These are phyloP conservation scores for Hydriomena furcata DNA, from an alignment of 2,888 invertebrate genomes.

Conservation along the genomic window DNA sequence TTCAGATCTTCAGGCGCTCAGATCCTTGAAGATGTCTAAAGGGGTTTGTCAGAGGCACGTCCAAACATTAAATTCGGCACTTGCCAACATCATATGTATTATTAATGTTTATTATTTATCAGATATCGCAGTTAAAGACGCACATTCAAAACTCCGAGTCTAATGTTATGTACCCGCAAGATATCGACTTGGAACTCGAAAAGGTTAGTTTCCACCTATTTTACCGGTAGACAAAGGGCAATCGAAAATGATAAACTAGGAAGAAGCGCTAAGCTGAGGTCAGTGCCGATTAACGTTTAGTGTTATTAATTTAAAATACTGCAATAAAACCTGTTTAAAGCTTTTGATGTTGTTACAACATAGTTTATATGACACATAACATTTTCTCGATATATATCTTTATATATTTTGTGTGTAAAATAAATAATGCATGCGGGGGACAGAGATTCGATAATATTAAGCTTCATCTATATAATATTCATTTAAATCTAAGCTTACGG, in stretches of 20 bases:
- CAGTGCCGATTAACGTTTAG: neutral
- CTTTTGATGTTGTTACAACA: conserved; percentile 25
- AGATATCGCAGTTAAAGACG: conserved; percentile 77
- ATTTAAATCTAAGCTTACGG: conserved; percentile 45
- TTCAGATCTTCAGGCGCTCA: no score
- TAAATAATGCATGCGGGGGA: conserved; percentile 58
- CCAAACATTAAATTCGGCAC: no score
- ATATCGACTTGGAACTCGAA: conserved; percentile 76
- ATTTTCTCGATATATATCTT: conserved; percentile 23
- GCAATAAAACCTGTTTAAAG: neutral
- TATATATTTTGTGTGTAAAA: conserved; percentile 36
- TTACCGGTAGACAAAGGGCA: neutral
- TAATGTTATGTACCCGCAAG: conserved; percentile 81
- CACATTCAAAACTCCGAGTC: conserved; percentile 76
- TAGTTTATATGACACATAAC: neutral
- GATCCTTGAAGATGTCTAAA: no score
- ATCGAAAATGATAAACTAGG: neutral
- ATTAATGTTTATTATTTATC: neutral
- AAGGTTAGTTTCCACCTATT: conserved; percentile 60
- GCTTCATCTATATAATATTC: conserved; percentile 19
- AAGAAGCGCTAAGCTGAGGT: neutral
- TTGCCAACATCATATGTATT: neutral
- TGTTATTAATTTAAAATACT: neutral
- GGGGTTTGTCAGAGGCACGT: no score
- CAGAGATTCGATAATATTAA: conserved; percentile 35